Base-by-base conservation (phyloP, 2,113 vertebrate genomes). In the Equus quagga region DNA sequence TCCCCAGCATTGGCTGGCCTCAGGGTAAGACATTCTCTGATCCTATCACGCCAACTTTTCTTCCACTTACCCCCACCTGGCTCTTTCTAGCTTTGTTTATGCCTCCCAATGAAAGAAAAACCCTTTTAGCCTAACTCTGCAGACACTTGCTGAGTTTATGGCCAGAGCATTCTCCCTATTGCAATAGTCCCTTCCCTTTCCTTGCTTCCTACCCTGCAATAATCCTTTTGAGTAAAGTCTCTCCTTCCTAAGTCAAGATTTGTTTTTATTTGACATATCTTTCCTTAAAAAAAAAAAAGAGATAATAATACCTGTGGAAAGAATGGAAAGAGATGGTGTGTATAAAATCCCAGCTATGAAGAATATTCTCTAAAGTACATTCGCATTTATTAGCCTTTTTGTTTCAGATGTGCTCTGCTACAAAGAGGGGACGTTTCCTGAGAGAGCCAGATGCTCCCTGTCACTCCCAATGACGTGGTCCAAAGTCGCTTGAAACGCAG, bases 171-270 rank as follows among this genome's bases (percentile, higher is more conserved):
- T 80, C 21, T 85, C 8, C 24, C 6, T 41, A 10, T 28, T 7
- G 10, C 11, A 19, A 0, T 21, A 33, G 15, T 41, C 23, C 11
- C 14, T 15, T 19, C 6, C 28, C 3, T n/a, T 44, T n/a, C 21
- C 0, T 1, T 8, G 33, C 2, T 8, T 28, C 19, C 2, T 10
- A 44, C 12, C 33, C 44, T 28, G 67, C 64, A 82, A 24, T 60
- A 72, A 87, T 94, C 11, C 21, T 81, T 92, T 79, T 76, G 64
- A 21, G 24, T 28, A 33, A 64, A 36, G 6, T 70, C 60, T 14
- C 94, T 78, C 81, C 31, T 72, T 78, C 81, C 31, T 72, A 70
- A 81, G 49, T 65, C 14, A 90, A 7, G 41, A 46, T 54, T 84
- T 89, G 13, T n/a, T 93, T 91, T 84, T 86, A 75, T 64, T 73